phyloP scores from a whole-genome alignment of 2,888 invertebrate species.

The Bombyx huttoni region DNA sequence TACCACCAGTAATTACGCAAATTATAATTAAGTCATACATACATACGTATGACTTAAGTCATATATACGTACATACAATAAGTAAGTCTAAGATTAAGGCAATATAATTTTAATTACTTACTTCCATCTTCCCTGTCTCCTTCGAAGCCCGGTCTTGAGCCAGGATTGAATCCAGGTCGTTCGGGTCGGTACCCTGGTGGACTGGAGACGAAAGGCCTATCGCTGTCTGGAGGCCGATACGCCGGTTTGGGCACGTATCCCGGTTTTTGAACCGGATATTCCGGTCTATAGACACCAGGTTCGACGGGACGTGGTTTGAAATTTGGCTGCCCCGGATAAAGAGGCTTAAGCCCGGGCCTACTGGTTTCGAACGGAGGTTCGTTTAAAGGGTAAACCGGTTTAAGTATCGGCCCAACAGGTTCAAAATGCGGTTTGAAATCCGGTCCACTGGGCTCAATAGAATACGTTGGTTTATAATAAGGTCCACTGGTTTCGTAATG shows the following conservation, averaged over 20 bases:
- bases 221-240: neutral
- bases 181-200: conserved; percentile 13
- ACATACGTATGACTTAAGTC: too few relatives aligned
- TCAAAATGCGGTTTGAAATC: conserved; percentile 7
- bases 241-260: too few relatives aligned
- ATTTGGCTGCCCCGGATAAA: conserved; percentile 5
- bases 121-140: conserved; percentile 35
- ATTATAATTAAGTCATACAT: too few relatives aligned
- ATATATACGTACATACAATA: too few relatives aligned
- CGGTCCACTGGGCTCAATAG: conserved; percentile 12
- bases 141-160: conserved; percentile 17
- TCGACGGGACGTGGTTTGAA: neutral
- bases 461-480: conserved; percentile 12
- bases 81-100: neutral
- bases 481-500: conserved; percentile 14
- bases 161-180: conserved; percentile 9
- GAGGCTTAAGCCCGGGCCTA: conserved; percentile 8
- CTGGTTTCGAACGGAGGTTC: conserved; percentile 1
- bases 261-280: neutral
- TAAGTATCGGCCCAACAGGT: conserved; percentile 2
- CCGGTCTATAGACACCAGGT: conserved; percentile 6
- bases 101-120: conserved; percentile 18
- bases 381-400: conserved; percentile 8
- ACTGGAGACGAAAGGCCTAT: conserved; percentile 9
- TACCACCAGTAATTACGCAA: too few relatives aligned